Base-by-base conservation (phyloP, 2,113 vertebrate genomes). In the Anguilla rostrata region DNA sequence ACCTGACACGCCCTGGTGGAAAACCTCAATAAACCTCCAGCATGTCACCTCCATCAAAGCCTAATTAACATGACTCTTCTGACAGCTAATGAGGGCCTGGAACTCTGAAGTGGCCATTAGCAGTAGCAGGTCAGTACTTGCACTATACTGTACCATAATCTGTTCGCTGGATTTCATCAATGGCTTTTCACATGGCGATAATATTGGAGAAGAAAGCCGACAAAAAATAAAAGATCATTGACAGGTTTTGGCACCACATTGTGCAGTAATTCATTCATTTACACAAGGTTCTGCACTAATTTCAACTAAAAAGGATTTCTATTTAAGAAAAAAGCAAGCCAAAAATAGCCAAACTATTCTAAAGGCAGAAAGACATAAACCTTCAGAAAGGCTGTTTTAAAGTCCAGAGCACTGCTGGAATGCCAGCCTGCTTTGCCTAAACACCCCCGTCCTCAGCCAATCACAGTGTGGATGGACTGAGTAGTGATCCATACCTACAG, bases 41-140 rank as follows among this genome's bases (percentile, higher is more conserved):
- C 34, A 82, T 41, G 56, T 49, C 34, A 39, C 39, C 22, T 57
- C 49, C 82, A 87, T 43, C n/a, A 43, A 14, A 80, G 49, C 78
- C 86, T 75, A 83, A 83, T 82, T 83, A 84, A 57, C 2, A 53
- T 11, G 49, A 20, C 22, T 87, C 66, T 39, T 75, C 16, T 80
- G 82, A 84, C 49, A 57, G 49, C 40, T 12, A 63, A 57, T 18
- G 8, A 43, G n/a, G 2, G 49, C 75, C 22, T 5, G 39, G 39
- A 15, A 39, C 29, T 18, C 39, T 43, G 16, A 53, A 34, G 80
- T 26, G 5, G 39, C 5, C 15, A 40, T 57, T 85, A 39, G 41
- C 5, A 29, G 22, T 18, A 49, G 39, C 15, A 53, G 66, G 78
- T 79, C 60, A 66, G 60, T 22, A 39, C 18, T 2, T 20, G 56